Conservation (phyloP, 2,113 vertebrate genomes). For the Centropus bengalensis region DNA sequence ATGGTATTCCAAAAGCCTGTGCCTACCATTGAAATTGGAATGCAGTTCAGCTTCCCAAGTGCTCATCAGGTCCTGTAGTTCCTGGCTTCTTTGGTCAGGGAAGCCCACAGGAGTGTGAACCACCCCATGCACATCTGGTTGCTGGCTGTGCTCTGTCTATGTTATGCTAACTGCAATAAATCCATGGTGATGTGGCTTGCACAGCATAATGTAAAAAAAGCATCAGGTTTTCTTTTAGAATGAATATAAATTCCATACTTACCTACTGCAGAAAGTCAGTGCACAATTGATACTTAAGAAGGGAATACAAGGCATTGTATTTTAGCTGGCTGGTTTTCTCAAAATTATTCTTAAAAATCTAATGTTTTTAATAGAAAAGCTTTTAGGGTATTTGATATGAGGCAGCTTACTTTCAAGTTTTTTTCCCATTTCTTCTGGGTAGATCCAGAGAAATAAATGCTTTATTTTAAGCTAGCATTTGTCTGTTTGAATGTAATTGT, state of each 20-base stretch:
- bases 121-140: background rate
- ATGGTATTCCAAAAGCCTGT: fast-evolving
- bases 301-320: background rate
- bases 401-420: conserved; percentile 10
- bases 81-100: background rate
- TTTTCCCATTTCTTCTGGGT: background rate
- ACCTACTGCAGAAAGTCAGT: background rate
- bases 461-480: conserved; percentile 18
- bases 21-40: background rate
- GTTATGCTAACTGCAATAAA: background rate
- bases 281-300: background rate
- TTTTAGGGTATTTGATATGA: conserved; percentile 6
- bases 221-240: conserved; percentile 18
- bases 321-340: background rate
- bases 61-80: fast-evolving
- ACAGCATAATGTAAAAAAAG: background rate
- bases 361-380: background rate
- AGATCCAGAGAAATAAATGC: background rate
- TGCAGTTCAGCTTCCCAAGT: background rate
- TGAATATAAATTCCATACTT: conserved; percentile 17
- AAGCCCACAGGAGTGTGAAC: background rate
- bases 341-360: background rate
- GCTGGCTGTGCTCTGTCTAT: background rate
- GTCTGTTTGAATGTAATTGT: conserved; percentile 47
- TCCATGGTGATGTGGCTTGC: background rate